A percentile compares a stretch with the other conserved stretches of the same genome.
phyloP scores from a whole-genome alignment of 2,888 invertebrate species.

The Drosophila sordidula region DNA sequence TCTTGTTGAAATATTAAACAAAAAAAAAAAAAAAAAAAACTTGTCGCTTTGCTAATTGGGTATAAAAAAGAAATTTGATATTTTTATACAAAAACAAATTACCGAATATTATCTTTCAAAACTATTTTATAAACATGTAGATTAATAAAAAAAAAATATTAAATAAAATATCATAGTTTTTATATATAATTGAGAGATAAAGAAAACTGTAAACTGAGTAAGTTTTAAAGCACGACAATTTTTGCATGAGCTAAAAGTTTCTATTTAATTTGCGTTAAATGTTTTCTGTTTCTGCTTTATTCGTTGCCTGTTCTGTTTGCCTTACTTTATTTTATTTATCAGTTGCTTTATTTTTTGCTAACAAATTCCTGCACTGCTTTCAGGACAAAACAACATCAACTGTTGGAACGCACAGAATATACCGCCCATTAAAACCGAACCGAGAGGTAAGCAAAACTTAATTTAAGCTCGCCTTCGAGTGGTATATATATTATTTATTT shows the following conservation, averaged over 20 bases:
- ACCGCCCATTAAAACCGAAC: slow-evolving; percentile 84
- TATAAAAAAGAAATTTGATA: slow-evolving; percentile 65
- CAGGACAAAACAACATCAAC: slow-evolving; percentile 73
- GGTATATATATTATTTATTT: no score
- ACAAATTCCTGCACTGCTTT: slow-evolving; percentile 38
- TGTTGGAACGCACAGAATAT: slow-evolving; percentile 82
- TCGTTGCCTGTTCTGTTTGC: neutral
- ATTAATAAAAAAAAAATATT: slow-evolving; percentile 47
- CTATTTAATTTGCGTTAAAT: neutral
- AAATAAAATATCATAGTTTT: slow-evolving; percentile 21
- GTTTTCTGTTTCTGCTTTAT: neutral
- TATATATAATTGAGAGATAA: slow-evolving; percentile 15
- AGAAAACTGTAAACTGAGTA: slow-evolving; percentile 27
- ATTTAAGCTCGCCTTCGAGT: no score
- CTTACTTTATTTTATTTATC: slow-evolving; percentile 1
- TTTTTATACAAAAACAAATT: slow-evolving; percentile 68
- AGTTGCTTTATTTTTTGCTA: slow-evolving; percentile 32
- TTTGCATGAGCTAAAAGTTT: slow-evolving; percentile 32
- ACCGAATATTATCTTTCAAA: slow-evolving; percentile 41
- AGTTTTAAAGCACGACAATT: slow-evolving; percentile 22
- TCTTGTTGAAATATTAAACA: slow-evolving; percentile 48
- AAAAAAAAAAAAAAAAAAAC: slow-evolving; percentile 13
- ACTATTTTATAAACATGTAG: slow-evolving; percentile 63
- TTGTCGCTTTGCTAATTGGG: slow-evolving; percentile 65
- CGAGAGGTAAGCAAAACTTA: slow-evolving; percentile 77